Evolutionary conservation across 2,888 invertebrate genomes (phyloP), one percentile per base, ranked within the genome.

Genomic region (Acanthosoma haemorrhoidale): DNA sequence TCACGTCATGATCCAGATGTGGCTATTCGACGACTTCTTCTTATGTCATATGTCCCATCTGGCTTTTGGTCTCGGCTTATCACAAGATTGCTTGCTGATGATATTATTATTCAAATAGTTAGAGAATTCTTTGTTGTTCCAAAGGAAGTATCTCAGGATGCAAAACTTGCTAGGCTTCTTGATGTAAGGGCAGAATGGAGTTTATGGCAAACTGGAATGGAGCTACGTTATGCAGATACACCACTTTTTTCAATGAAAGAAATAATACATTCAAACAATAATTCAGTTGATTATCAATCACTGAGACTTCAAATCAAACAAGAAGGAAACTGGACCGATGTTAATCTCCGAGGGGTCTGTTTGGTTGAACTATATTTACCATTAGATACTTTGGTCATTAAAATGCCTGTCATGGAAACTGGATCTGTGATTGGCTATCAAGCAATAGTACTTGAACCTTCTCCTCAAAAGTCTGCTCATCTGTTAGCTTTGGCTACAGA

Each of bases 31-130:
- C 84, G 95, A 0, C 83, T 97, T 68, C 83, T 99, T 13, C 85
- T 98, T 9, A 90, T 98, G 87, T 94, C 96, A 0, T 99, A 99
- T 82, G 94, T 98, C 79, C 99, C 99, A 1, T 91, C 94, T 74
- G 98, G 98, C 1, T 98, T 99, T 82, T 99, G 98, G 97, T 92
- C 97, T 0, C 84, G 98, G 1, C 85, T 99, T 21, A 91, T 94
- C 73, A 93, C 96, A 0, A 82, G 97, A n/a, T 87, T 96, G 72
- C 82, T 97, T 70, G 95, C 95, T 0, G 97, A 97, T 78, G 89
- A 91, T 75, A 86, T 89, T 34, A 88, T 94, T 16, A 87, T 90
- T 0, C 89, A 89, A 73, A 90, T 91, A 11, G 88, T 93, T 0
- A 83, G 89, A 74, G 84, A 85, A 0, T 87, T 91, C 75, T 90